Evolutionary conservation across 2,113 vertebrate genomes (phyloP).

Genomic region (Pitta sordida): DNA sequence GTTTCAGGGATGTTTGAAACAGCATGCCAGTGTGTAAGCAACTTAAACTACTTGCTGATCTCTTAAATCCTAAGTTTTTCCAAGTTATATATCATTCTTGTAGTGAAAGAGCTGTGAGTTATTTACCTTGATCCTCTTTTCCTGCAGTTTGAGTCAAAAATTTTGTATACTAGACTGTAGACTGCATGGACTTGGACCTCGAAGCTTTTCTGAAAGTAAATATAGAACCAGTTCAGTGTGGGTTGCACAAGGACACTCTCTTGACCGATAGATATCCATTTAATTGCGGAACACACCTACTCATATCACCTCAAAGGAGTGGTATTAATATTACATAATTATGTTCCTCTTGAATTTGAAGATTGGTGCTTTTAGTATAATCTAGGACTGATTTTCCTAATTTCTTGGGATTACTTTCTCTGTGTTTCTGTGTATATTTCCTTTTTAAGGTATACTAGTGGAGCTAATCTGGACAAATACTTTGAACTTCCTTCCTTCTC

Average conservation of each 20-base stretch:
- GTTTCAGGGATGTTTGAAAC: neutral
- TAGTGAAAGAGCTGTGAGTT: neutral
- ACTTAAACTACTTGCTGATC: neutral
- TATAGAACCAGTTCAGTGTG: neutral
- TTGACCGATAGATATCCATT: neutral
- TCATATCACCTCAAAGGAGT: neutral
- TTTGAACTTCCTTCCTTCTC: neutral
- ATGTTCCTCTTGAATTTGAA: neutral
- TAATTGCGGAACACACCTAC: neutral
- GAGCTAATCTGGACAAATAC: neutral
- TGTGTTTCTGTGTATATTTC: neutral
- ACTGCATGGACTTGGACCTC: neutral
- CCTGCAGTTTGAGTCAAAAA: neutral
- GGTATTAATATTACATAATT: neutral
- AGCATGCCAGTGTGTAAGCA: neutral
- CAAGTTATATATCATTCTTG: neutral
- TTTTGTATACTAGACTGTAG: neutral
- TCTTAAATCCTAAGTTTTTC: neutral
- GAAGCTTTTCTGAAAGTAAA: neutral
- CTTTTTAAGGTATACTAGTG: neutral
- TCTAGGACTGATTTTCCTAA: neutral
- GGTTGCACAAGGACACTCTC: neutral
- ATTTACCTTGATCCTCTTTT: neutral
- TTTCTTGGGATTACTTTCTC: neutral
- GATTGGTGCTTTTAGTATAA: neutral